phyloP scores from a whole-genome alignment of 2,888 invertebrate species.

The Argyresthia goedartella region DNA sequence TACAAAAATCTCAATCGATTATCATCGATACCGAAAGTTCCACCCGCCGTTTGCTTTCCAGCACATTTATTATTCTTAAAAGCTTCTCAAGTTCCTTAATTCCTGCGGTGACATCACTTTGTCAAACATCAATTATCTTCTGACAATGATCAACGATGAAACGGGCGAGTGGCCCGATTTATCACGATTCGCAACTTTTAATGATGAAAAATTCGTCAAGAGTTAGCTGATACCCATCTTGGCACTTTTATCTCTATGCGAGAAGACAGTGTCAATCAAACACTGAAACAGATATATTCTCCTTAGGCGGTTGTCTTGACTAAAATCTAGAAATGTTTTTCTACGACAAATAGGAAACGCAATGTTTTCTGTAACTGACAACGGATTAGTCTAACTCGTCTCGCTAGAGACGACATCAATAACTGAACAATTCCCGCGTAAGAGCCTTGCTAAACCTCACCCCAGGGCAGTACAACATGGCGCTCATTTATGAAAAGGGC shows the following conservation, averaged over 20 bases:
- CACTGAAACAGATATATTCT: no score
- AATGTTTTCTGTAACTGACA: constrained; percentile 10
- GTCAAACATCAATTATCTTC: constrained; percentile 59
- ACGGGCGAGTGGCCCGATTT: constrained; percentile 28
- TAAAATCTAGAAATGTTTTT: no score
- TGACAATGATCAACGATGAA: constrained; percentile 60
- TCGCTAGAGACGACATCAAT: constrained; percentile 54
- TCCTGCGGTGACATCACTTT: constrained; percentile 53
- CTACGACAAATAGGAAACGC: background rate
- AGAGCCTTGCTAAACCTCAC: constrained; percentile 37
- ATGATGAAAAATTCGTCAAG: background rate
- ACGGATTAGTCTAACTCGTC: background rate
- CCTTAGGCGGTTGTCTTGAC: no score
- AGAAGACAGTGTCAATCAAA: no score
- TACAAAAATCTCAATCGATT: constrained; percentile 4
- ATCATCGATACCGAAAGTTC: constrained; percentile 14
- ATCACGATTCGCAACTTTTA: constrained; percentile 13
- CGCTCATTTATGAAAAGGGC: constrained; percentile 40
- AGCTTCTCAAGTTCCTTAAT: constrained; percentile 48
- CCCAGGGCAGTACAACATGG: constrained; percentile 36
- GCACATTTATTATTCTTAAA: constrained; percentile 57
- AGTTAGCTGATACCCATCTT: background rate
- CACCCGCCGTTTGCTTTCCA: constrained; percentile 20
- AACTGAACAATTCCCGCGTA: constrained; percentile 45
- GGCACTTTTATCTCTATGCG: no score